phyloP scores from a whole-genome alignment of 2,113 vertebrate genomes.

The Cavia aperea region DNA sequence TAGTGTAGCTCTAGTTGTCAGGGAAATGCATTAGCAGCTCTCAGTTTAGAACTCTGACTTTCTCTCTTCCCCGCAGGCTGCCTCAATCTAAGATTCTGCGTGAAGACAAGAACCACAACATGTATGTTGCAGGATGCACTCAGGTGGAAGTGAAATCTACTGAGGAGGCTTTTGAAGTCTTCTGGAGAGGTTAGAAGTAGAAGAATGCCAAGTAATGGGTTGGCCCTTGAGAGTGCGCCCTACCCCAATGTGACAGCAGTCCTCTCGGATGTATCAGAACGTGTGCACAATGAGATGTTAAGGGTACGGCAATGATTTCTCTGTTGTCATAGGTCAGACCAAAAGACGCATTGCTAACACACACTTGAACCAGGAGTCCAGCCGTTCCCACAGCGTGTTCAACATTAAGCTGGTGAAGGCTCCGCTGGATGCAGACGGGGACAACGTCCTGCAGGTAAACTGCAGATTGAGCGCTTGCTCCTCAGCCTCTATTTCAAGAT shows the following conservation, averaged over 20 bases:
- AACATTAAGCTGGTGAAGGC: conserved; percentile 92
- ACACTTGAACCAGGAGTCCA: conserved; percentile 91
- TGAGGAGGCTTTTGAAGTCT: conserved; percentile 92
- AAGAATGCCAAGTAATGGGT: too few relatives aligned
- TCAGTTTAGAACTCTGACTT: neutral
- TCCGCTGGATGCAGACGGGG: conserved; percentile 90
- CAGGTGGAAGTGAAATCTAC: conserved; percentile 96
- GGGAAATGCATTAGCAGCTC: neutral
- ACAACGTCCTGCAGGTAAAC: conserved; percentile 89
- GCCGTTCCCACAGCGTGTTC: conserved; percentile 94
- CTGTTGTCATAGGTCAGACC: conserved; percentile 77
- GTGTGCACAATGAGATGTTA: fast-evolving
- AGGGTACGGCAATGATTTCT: neutral
- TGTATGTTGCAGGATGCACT: conserved; percentile 95
- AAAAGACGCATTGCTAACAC: conserved; percentile 87
- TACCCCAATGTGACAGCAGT: neutral
- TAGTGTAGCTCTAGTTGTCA: neutral
- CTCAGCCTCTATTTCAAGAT: neutral
- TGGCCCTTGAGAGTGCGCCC: too few relatives aligned
- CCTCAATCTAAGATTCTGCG: conserved; percentile 93
- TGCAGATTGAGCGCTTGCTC: neutral
- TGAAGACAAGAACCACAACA: conserved; percentile 97
- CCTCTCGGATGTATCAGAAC: neutral
- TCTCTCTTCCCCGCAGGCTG: conserved; percentile 76
- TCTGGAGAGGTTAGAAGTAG: conserved; percentile 73